phyloP scores from a whole-genome alignment of 2,113 vertebrate species.

The Rhipidura dahli region DNA sequence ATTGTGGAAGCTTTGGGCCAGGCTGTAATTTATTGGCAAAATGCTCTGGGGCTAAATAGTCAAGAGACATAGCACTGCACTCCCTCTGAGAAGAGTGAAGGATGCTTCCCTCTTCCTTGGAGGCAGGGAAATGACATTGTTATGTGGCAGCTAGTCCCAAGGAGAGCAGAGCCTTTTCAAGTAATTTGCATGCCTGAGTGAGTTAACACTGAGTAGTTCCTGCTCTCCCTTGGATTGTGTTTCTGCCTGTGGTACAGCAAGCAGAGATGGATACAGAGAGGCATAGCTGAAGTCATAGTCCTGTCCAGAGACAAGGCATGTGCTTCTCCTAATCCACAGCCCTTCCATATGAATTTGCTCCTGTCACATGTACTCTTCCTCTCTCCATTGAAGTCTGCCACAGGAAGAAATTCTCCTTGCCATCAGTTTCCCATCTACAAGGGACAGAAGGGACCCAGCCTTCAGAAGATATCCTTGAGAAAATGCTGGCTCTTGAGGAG shows the following conservation, averaged over 20 bases:
- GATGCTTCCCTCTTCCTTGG: background rate
- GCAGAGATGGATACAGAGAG: background rate
- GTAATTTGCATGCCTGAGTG: background rate
- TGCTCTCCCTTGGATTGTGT: background rate
- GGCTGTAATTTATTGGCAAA: background rate
- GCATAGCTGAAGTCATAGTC: background rate
- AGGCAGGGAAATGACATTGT: background rate
- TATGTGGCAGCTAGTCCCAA: background rate
- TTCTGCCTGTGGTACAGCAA: background rate
- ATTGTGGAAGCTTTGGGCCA: background rate
- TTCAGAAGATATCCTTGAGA: background rate
- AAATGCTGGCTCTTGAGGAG: background rate
- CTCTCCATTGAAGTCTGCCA: background rate
- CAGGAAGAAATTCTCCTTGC: background rate
- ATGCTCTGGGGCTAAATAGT: background rate
- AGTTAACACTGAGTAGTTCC: background rate
- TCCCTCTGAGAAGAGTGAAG: background rate
- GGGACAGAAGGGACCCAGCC: background rate
- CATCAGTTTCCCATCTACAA: background rate
- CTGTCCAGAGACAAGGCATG: background rate
- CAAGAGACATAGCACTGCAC: background rate
- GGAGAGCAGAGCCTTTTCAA: background rate
- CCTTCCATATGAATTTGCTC: background rate
- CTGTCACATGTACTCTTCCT: background rate
- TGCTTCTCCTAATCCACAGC: background rate